Evolutionary conservation across 2,888 invertebrate genomes (phyloP), one percentile per base, ranked within the genome.

Genomic region (Anthoptus insignis): DNA sequence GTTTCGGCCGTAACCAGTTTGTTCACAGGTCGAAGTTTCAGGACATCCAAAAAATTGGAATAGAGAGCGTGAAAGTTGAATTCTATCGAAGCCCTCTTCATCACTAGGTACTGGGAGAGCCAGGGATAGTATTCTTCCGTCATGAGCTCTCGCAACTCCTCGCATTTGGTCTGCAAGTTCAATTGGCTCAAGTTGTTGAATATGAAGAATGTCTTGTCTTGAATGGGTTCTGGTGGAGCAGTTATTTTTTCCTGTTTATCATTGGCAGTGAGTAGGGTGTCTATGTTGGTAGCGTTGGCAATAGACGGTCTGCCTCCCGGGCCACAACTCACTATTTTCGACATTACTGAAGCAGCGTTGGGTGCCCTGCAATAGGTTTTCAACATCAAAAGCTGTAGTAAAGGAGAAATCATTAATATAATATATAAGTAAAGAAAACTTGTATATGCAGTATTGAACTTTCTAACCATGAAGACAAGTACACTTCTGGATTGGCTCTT

Each of bases 131-230:
- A 60, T 13, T 60, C 53, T 2, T 60, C 60, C 0, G 39, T 53
- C 4, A 98, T 96, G 39, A 97, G 94, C 65, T 98, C 98, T 72
- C 96, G 94, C 64, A 98, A 94, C 83, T 98, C 98, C 75, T 98
- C 97, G 78, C 98, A 97, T 91, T 99, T 99, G 65, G 96, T 96
- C 54, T 96, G 95, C 77, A 99, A 93, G 90, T 99, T 99, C 57
- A 98, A 88, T 81, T 98, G 97, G 78, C 98, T 98, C 65, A 99
- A 93, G 86, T 99, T 99, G 87, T 99, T 99, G 88, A 99, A 99
- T 72, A 99, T 98, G 86, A 99, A 99, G 14, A 98, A 98, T 6
- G 98, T 97, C 89, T 98, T 98, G 84, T 99, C 99, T 86, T 98
- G 98, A 8, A 98, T 89, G 2, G 95, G 89, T 83, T 98, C 98